Evolutionary conservation across 2,113 vertebrate genomes (phyloP).

Genomic region (Xiphophorus couchianus): DNA sequence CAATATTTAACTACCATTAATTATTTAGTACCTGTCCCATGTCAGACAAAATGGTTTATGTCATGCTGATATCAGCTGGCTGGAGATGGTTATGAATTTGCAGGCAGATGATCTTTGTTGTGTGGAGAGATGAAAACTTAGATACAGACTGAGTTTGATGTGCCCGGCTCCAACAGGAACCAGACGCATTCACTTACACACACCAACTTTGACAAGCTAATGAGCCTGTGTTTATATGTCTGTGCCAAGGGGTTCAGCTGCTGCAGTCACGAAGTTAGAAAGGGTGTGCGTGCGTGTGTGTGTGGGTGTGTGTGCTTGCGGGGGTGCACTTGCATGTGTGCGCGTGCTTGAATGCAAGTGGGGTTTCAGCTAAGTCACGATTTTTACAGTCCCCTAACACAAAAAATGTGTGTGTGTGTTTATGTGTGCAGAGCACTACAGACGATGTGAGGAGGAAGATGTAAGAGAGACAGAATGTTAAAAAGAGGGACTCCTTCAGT

Average conservation of each 20-base stretch:
- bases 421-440: background rate
- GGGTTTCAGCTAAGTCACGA: constrained; percentile 37
- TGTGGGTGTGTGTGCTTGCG: background rate
- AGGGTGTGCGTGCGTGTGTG: background rate
- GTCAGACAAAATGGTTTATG: constrained; percentile 7
- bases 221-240: constrained; percentile 16
- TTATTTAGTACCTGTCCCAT: background rate
- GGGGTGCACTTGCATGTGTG: background rate
- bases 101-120: constrained; percentile 1
- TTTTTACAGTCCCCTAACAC: constrained; percentile 20
- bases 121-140: constrained; percentile 24
- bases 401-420: background rate
- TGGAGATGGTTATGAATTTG: constrained; percentile 13
- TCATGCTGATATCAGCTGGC: constrained; percentile 8
- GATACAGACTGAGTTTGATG: constrained; percentile 38
- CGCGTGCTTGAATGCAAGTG: background rate
- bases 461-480: background rate
- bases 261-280: constrained; percentile 41
- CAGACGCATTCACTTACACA: constrained; percentile 25
- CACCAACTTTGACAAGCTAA: constrained; percentile 22
- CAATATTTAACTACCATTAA: background rate
- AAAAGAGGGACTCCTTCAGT: background rate
- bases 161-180: background rate
- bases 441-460: constrained; percentile 17
- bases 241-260: constrained; percentile 8